phyloP scores from a whole-genome alignment of 2,113 vertebrate genomes.

The Psilopogon haemacephalus region DNA sequence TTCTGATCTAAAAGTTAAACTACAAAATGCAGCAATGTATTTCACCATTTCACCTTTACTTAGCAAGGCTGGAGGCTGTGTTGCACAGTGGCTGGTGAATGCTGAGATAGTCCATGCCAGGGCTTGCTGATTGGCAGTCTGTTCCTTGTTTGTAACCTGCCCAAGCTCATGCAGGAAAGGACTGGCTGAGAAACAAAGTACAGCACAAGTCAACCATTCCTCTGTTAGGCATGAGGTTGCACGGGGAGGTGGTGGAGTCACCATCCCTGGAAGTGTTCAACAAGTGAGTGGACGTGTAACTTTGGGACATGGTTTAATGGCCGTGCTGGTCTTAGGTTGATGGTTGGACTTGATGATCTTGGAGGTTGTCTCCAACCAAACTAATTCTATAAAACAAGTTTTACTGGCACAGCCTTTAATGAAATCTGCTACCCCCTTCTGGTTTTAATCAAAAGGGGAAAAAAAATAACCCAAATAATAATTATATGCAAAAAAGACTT shows the following conservation, averaged over 20 bases:
- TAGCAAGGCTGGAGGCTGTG: neutral
- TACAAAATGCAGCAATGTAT: neutral
- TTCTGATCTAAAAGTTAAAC: neutral
- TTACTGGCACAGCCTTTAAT: neutral
- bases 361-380: too few relatives aligned
- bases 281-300: too few relatives aligned
- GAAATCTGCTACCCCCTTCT: rapidly evolving
- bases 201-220: neutral
- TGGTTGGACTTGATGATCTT: too few relatives aligned
- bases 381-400: neutral
- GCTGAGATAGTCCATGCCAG: neutral
- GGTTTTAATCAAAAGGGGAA: neutral
- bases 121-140: neutral
- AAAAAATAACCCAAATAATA: neutral
- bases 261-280: too few relatives aligned
- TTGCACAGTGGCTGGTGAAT: neutral
- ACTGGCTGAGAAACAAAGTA: neutral
- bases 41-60: conserved; percentile 6
- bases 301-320: too few relatives aligned
- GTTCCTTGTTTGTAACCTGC: neutral
- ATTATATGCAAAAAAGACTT: neutral
- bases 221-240: neutral
- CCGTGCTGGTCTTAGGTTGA: too few relatives aligned
- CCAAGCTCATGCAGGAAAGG: neutral
- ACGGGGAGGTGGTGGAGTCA: too few relatives aligned